Percentiles rank a stretch among this genome's conserved stretches.
Conservation (phyloP, 2,113 vertebrate species). For the Leucosticte australis region DNA sequence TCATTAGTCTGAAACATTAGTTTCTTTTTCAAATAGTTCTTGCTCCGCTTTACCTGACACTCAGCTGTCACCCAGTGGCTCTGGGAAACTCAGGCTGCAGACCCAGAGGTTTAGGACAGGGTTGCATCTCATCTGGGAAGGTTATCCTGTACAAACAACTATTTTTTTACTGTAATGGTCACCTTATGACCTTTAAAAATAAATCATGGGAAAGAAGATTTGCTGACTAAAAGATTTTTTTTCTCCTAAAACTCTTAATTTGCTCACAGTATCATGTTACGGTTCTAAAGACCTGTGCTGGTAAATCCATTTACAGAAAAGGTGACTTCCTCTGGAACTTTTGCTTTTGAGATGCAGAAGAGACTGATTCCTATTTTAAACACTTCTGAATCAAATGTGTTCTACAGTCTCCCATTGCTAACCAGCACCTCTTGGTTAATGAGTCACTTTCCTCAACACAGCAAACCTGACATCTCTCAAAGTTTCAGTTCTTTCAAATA, state of each 20-base stretch:
- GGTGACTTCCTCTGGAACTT: not conserved
- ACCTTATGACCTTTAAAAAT: not conserved
- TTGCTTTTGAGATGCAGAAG: not conserved
- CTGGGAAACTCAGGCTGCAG: not conserved
- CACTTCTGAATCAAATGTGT: not conserved
- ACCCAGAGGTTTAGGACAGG: not conserved
- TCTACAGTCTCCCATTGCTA: not conserved
- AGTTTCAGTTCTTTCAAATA: not conserved
- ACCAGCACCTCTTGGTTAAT: not conserved
- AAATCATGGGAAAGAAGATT: not conserved
- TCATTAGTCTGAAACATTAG: no score
- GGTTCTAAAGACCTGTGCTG: not conserved
- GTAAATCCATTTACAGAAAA: constrained; percentile 4
- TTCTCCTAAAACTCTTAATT: not conserved
- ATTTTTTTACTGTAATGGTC: not conserved
- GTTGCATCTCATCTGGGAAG: constrained; percentile 32
- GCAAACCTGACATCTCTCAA: not conserved
- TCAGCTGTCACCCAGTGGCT: not conserved
- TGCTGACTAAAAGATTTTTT: constrained; percentile 4
- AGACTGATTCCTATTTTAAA: not conserved
- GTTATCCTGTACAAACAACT: constrained; percentile 33
- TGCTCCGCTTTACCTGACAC: not conserved
- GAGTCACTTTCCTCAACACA: not conserved
- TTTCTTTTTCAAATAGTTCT: not conserved
- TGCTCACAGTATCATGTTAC: not conserved